phyloP scores from a whole-genome alignment of 2,888 invertebrate species.

The Drosophila colorata region DNA sequence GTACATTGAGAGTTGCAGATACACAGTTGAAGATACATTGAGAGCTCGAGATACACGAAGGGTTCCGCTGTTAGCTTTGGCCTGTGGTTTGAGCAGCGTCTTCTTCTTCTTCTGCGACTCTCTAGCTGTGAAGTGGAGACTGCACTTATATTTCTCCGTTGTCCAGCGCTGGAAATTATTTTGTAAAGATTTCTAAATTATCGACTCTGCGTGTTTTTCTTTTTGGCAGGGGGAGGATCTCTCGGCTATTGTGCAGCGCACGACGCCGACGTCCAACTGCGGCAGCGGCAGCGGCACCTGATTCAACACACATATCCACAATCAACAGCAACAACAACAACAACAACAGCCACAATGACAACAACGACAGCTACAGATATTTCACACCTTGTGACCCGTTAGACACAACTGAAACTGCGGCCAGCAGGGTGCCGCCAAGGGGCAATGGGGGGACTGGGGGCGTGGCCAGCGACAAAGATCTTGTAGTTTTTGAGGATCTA shows the following conservation, averaged over 20 bases:
- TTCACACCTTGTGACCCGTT: constrained; percentile 73
- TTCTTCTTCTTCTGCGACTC: background rate
- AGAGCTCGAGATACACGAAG: constrained; percentile 18
- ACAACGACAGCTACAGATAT: constrained; percentile 39
- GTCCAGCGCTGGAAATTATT: constrained; percentile 12
- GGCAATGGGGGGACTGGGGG: constrained; percentile 8
- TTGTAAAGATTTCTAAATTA: constrained; percentile 74
- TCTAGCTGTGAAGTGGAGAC: constrained; percentile 4
- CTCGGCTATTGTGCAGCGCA: constrained; percentile 59
- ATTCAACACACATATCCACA: constrained; percentile 62
- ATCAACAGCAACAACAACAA: constrained; percentile 8
- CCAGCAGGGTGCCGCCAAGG: background rate
- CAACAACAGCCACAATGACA: constrained; percentile 10
- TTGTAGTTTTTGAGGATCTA: constrained; percentile 52
- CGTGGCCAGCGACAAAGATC: constrained; percentile 29
- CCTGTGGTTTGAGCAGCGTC: background rate
- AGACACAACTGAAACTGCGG: constrained; percentile 42
- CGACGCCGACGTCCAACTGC: constrained; percentile 61
- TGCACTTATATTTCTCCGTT: background rate
- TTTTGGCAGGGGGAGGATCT: constrained; percentile 63
- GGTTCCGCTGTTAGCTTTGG: constrained; percentile 14
- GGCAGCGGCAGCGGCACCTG: constrained; percentile 64
- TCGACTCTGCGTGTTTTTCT: constrained; percentile 30
- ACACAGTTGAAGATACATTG: background rate
- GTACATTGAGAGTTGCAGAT: background rate